Evolutionary conservation across 2,113 vertebrate genomes (phyloP).

Genomic region (Brachyhypopomus gauderio): DNA sequence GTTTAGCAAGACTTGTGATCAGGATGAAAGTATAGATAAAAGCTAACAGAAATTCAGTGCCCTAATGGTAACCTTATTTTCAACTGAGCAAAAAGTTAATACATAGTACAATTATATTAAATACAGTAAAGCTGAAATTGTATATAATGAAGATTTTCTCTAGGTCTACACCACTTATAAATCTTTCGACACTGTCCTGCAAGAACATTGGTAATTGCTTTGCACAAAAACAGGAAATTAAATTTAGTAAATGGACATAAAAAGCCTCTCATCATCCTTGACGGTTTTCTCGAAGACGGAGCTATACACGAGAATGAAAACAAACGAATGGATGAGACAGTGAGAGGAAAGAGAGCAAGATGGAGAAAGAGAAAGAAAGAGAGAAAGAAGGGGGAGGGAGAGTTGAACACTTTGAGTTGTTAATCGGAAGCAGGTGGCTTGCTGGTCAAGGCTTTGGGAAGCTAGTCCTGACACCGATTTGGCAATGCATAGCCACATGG

Average conservation of each 20-base stretch:
- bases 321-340: conserved; percentile 17
- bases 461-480: conserved; percentile 49
- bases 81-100: not conserved
- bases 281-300: conserved; percentile 25
- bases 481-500: conserved; percentile 34
- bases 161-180: not conserved
- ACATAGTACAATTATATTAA: not conserved
- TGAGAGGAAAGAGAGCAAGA: conserved; percentile 12
- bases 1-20: not conserved
- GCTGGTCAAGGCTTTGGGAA: conserved; percentile 52
- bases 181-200: not conserved
- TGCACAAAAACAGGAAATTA: conserved; percentile 53
- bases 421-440: conserved; percentile 65
- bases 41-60: not conserved
- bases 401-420: conserved; percentile 34
- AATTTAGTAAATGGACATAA: conserved; percentile 43
- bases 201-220: conserved; percentile 15
- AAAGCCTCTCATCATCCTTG: conserved; percentile 42
- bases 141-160: conserved; percentile 5
- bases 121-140: not conserved
- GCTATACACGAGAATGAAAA: conserved; percentile 49
- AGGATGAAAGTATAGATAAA: conserved; percentile 4
- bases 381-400: not conserved
- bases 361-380: conserved; percentile 4
- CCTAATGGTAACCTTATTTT: not conserved